Percentiles rank a stretch among this genome's conserved stretches.
These are phyloP conservation scores for Zaprionus obscuricornis DNA, from an alignment of 2,888 invertebrate species.

Conservation along the genomic window DNA sequence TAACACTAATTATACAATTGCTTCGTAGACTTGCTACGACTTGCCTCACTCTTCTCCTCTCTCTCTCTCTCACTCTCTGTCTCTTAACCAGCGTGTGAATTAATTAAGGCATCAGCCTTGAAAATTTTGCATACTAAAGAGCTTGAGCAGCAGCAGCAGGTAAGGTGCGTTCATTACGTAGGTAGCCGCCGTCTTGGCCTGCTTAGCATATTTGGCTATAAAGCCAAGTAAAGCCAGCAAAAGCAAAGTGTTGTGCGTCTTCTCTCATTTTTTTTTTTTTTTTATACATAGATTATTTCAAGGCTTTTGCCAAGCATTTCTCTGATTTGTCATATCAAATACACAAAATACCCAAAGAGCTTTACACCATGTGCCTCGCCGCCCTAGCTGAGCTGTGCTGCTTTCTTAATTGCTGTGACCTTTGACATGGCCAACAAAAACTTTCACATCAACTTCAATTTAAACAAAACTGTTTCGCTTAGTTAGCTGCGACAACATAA, in stretches of 20 bases:
- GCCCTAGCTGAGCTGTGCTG: slow-evolving; percentile 11
- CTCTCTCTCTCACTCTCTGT: slow-evolving; percentile 43
- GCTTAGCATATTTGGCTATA: slow-evolving; percentile 42
- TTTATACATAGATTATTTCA: slow-evolving; percentile 24
- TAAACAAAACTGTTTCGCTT: slow-evolving; percentile 3
- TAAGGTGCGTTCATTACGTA: slow-evolving; percentile 65
- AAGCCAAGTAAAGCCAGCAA: slow-evolving; percentile 5
- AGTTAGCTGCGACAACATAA: neutral
- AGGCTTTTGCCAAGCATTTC: slow-evolving; percentile 1
- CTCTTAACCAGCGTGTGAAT: slow-evolving; percentile 37
- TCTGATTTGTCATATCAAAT: slow-evolving; percentile 53
- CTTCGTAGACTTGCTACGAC: slow-evolving; percentile 29
- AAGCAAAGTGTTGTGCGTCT: too few species aligned
- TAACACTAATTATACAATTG: slow-evolving; percentile 59
- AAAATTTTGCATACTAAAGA: slow-evolving; percentile 69
- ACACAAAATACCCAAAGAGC: slow-evolving; percentile 13
- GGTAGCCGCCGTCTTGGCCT: slow-evolving; percentile 23
- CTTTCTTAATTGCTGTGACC: slow-evolving; percentile 64
- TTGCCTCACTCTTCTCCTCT: neutral
- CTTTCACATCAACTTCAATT: slow-evolving; percentile 26
- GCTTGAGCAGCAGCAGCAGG: slow-evolving; percentile 14
- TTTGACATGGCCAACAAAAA: slow-evolving; percentile 41
- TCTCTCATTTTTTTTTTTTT: too few species aligned
- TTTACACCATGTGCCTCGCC: neutral
- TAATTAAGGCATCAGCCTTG: slow-evolving; percentile 69